Evolutionary conservation across 1,140 invertebrate species (phyloP).

Genomic region (Leptoteleia sp.): DNA sequence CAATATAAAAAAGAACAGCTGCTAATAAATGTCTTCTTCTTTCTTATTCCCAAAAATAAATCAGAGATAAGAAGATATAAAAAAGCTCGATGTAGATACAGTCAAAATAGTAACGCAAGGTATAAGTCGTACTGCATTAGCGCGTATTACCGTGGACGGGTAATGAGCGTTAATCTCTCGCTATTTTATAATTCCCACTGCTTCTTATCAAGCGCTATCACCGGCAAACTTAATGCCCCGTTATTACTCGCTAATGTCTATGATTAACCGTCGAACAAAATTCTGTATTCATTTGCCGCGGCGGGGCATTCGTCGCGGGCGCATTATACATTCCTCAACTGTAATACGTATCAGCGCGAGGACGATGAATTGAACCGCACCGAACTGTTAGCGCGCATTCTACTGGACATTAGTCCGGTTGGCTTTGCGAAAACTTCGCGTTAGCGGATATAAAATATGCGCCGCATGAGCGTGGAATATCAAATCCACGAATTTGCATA

Average conservation of each 20-base stretch:
- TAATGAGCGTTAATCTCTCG: not conserved
- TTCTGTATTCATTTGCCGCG: slow-evolving; percentile 32
- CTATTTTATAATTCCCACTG: slow-evolving; percentile 1
- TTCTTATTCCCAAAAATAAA: too few species aligned
- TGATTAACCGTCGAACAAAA: slow-evolving; percentile 41
- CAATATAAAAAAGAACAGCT: too few species aligned
- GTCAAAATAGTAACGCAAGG: too few species aligned
- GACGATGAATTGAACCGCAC: slow-evolving; percentile 31
- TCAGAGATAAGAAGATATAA: too few species aligned
- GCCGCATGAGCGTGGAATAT: too few species aligned
- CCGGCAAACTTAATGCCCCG: slow-evolving; percentile 24
- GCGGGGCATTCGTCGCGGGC: slow-evolving; percentile 5
- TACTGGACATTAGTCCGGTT: slow-evolving; percentile 15
- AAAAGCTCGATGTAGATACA: too few species aligned
- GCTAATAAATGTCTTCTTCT: too few species aligned
- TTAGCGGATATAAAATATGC: slow-evolving; percentile 2
- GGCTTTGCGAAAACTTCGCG: slow-evolving; percentile 18
- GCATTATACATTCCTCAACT: slow-evolving; percentile 33
- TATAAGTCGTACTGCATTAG: too few species aligned
- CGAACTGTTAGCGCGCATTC: slow-evolving; percentile 30
- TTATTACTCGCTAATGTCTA: slow-evolving; percentile 39
- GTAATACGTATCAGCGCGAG: slow-evolving; percentile 14
- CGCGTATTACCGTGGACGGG: too few species aligned
- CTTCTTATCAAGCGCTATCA: slow-evolving; percentile 35
- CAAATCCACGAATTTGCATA: too few species aligned